Conservation (phyloP, 2,888 invertebrate species). For the Lochmaea crataegi region DNA sequence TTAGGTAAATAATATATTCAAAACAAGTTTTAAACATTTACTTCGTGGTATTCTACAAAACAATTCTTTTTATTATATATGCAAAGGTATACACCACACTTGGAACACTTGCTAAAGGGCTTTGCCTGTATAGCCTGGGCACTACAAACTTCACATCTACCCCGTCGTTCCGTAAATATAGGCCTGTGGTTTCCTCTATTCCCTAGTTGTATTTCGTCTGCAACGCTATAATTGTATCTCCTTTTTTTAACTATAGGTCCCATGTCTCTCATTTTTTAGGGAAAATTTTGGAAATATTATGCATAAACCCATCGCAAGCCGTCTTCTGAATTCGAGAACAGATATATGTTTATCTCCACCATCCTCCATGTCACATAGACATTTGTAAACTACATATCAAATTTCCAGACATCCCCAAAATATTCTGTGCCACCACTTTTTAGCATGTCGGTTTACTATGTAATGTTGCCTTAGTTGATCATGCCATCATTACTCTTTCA, state of each 20-base stretch:
- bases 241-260: constrained; percentile 1
- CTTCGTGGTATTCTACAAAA: background rate
- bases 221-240: too few species aligned
- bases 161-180: background rate
- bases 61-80: background rate
- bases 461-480: too few species aligned
- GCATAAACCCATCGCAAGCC: background rate
- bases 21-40: too few species aligned
- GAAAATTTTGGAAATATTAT: background rate
- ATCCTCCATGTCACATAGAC: too few species aligned
- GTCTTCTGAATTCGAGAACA: background rate
- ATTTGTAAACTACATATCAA: background rate
- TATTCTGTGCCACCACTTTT: background rate
- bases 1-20: too few species aligned
- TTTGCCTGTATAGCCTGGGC: background rate
- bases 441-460: constrained; percentile 8
- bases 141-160: constrained; percentile 2
- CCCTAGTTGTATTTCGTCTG: background rate
- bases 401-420: background rate
- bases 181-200: constrained; percentile 8
- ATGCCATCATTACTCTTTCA: too few species aligned
- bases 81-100: background rate
- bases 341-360: background rate
- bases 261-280: background rate
- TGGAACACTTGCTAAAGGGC: background rate